A percentile compares a stretch with the other conserved stretches of the same genome.
Conservation (phyloP, 2,888 invertebrate genomes). For the Tinea trinotella region DNA sequence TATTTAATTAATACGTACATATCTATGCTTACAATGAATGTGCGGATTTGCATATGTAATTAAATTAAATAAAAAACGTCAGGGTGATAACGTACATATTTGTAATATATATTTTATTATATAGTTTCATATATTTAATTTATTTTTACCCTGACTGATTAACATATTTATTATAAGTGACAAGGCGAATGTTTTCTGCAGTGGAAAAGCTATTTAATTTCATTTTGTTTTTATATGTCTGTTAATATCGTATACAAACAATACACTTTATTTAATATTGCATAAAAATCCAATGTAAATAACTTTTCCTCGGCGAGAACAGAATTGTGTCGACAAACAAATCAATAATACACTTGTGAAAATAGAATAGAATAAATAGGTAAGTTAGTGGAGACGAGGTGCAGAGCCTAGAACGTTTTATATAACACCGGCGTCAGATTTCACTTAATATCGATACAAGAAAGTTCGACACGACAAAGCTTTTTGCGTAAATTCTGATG, state of each 20-base stretch:
- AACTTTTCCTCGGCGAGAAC: background rate
- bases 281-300: background rate
- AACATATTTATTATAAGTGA: background rate
- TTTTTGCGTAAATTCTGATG: background rate
- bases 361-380: slow-evolving; percentile 12
- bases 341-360: slow-evolving; percentile 11
- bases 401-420: slow-evolving; percentile 3
- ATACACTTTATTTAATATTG: too few relatives aligned
- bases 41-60: background rate
- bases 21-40: background rate
- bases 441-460: background rate
- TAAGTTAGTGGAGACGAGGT: slow-evolving; percentile 5
- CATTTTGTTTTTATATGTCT: background rate
- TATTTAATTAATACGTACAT: slow-evolving; percentile 15
- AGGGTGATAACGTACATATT: too few relatives aligned
- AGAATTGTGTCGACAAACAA: slow-evolving; percentile 9
- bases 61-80: background rate
- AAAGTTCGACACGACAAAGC: background rate
- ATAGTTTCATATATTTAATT: background rate
- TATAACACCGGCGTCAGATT: slow-evolving; percentile 2
- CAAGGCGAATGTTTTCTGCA: background rate
- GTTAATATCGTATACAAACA: background rate
- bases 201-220: background rate
- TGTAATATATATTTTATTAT: too few relatives aligned
- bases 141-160: background rate